Percentiles rank a stretch among this genome's conserved stretches.
phyloP scores from a whole-genome alignment of 2,797 vertebrate species.

The Gymnoscopelus microlampas region DNA sequence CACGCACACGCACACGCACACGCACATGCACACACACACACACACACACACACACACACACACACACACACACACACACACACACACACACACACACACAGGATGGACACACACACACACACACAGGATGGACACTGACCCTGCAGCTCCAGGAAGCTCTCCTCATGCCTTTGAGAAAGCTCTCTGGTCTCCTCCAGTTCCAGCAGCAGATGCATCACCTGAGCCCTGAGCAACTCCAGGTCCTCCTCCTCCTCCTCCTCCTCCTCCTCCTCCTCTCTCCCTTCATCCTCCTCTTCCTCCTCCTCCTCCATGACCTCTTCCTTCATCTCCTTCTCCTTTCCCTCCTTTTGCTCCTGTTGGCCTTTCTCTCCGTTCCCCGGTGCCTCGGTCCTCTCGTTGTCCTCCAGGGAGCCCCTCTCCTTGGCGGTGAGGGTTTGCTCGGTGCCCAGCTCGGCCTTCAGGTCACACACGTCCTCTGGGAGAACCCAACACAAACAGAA shows the following conservation, averaged over 20 bases:
- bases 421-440: slow-evolving; percentile 69
- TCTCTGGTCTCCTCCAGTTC: slow-evolving; percentile 87
- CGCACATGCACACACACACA: slow-evolving; percentile 6
- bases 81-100: slow-evolving; percentile 21
- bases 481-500: neutral
- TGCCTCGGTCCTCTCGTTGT: slow-evolving; percentile 57
- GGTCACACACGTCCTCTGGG: slow-evolving; percentile 76
- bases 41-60: slow-evolving; percentile 29
- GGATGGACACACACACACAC: slow-evolving; percentile 27
- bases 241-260: slow-evolving; percentile 69
- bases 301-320: slow-evolving; percentile 16
- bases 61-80: slow-evolving; percentile 13
- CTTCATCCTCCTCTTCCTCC: slow-evolving; percentile 50
- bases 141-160: slow-evolving; percentile 84
- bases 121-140: slow-evolving; percentile 67
- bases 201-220: slow-evolving; percentile 84
- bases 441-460: slow-evolving; percentile 67
- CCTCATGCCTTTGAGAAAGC: slow-evolving; percentile 84
- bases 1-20: slow-evolving; percentile 29
- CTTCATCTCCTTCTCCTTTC: slow-evolving; percentile 5
- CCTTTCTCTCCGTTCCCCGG: slow-evolving; percentile 40
- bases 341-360: slow-evolving; percentile 35
- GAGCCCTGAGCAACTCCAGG: slow-evolving; percentile 80
- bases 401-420: slow-evolving; percentile 68
- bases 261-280: slow-evolving; percentile 25